phyloP scores from a whole-genome alignment of 2,888 invertebrate species.

The Pristionchus entomophagus region DNA sequence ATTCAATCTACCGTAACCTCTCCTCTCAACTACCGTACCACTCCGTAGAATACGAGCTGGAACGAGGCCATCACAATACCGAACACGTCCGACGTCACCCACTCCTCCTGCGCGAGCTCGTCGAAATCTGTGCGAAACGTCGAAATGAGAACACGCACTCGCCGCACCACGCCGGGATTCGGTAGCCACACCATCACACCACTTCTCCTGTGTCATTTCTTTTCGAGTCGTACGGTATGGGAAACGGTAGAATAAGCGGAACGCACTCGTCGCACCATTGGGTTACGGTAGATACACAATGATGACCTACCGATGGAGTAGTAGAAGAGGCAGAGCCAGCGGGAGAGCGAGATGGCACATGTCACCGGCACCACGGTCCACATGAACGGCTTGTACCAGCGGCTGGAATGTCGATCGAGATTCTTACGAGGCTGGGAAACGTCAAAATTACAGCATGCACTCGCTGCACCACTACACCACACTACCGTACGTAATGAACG shows the following conservation, averaged over 20 bases:
- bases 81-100: constrained; percentile 64
- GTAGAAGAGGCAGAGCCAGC: constrained; percentile 73
- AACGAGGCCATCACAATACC: constrained; percentile 60
- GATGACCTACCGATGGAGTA: constrained; percentile 65
- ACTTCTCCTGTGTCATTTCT: no score
- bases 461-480: no score
- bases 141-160: background rate
- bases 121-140: constrained; percentile 63
- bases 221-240: no score
- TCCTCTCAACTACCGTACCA: constrained; percentile 10
- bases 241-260: background rate
- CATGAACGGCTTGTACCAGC: constrained; percentile 52
- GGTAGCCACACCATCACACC: no score
- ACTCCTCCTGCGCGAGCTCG: constrained; percentile 64
- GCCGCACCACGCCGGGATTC: no score
- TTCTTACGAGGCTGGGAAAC: background rate
- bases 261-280: background rate
- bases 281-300: background rate
- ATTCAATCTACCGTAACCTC: background rate
- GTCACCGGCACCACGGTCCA: constrained; percentile 60
- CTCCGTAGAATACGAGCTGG: constrained; percentile 64
- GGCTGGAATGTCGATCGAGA: constrained; percentile 1
- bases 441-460: background rate
- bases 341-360: constrained; percentile 56
- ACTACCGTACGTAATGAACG: no score